Base-by-base conservation (phyloP, 2,888 invertebrate genomes). In the Apodemia duryi region DNA sequence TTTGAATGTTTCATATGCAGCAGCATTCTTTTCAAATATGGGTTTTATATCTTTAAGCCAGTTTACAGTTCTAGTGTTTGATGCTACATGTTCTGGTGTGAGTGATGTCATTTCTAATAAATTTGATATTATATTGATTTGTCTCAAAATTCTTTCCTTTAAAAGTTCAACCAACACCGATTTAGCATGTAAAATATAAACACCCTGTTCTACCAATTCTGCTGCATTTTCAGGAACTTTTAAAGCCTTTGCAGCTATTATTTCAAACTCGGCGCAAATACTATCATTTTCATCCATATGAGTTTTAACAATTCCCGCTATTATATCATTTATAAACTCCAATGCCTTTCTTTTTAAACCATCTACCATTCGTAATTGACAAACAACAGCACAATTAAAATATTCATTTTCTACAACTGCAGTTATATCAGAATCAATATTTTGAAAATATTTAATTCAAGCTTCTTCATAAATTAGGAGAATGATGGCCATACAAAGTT, bases 41-140 rank as follows among this genome's bases (percentile, higher is more conserved):
- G 96, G 95, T 76, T 95, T 95, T 63, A 98, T 97, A 51, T 95
- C 93, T 69, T 93, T 93, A 1, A 97, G 86, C 98, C 98, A 98
- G 72, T 95, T 95, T 0, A 98, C 94, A 0, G 97, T 97, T 60
- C 88, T 93, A n/a, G 96, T 94, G 78, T 98, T 98, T 2, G 97
- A 90, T 63, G 94, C 93, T 57, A 97, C 94, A 76, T 98, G 97
- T 61, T 96, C 95, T 35, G 93, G 88, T 6, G 94, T 92, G 73
- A 98, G 92, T 64, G 95, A 93, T 6, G 96, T 96, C 81, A 96
- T 94, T 76, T 97, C 97, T 71, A 97, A 93, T 7, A 98, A 88
- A 71, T 93, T 93, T 2, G 95, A 94, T 73, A 95, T 93, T 73
- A 94, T 93, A 72, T 92, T 89, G 13, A 97, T 84, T 75, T 95